Evolutionary conservation across 2,888 invertebrate genomes (phyloP).

Genomic region (Hypolimnas misippus): DNA sequence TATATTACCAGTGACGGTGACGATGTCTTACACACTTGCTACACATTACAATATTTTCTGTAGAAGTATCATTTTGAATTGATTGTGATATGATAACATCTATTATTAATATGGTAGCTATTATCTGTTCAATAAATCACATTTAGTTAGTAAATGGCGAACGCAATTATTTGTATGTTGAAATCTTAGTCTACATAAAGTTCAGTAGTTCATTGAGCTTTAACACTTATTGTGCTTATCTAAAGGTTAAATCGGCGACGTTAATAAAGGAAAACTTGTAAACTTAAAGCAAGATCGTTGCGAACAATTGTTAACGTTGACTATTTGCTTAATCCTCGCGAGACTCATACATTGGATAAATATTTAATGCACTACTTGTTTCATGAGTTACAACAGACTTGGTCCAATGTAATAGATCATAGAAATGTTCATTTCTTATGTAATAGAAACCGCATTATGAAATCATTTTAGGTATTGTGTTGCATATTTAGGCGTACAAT

Average conservation of each 20-base stretch:
- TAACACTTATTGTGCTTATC: conserved; percentile 70
- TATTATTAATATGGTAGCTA: not conserved
- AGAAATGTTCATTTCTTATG: conserved; percentile 1
- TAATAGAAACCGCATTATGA: not conserved
- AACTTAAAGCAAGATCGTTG: conserved; percentile 32
- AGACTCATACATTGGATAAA: conserved; percentile 11
- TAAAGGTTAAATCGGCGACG: conserved; percentile 66
- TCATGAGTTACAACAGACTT: not conserved
- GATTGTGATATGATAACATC: not conserved
- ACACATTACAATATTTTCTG: no score
- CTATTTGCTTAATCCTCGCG: conserved; percentile 1
- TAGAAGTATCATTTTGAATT: no score
- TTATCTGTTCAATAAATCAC: not conserved
- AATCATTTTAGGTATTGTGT: not conserved
- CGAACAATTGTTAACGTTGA: conserved; percentile 12
- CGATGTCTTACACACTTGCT: not conserved
- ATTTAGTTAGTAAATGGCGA: conserved; percentile 5
- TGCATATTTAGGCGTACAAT: not conserved
- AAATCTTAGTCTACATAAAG: conserved; percentile 69
- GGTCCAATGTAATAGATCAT: not conserved
- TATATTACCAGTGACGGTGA: no score
- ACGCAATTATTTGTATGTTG: conserved; percentile 58
- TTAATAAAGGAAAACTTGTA: conserved; percentile 39
- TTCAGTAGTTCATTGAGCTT: conserved; percentile 74
- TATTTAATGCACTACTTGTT: conserved; percentile 2